Evolutionary conservation across 2,113 vertebrate species (phyloP).

Genomic region (human): DNA sequence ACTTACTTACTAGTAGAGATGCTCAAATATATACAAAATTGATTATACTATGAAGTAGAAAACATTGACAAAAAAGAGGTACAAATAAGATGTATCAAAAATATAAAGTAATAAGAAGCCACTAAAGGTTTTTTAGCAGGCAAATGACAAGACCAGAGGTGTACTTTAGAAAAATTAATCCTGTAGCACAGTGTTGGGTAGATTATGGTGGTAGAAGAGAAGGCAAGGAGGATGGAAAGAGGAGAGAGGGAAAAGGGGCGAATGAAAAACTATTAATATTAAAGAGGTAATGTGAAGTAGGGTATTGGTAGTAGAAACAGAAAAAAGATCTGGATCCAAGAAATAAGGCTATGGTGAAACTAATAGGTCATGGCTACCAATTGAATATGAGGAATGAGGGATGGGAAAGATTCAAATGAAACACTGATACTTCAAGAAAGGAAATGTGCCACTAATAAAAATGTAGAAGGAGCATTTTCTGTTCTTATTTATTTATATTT

Average conservation of each 20-base stretch:
- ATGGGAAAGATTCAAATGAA: background rate
- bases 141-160: background rate
- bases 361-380: background rate
- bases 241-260: background rate
- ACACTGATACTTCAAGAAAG: background rate
- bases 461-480: background rate
- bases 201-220: background rate
- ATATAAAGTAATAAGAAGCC: background rate
- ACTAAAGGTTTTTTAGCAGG: background rate
- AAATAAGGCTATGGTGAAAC: background rate
- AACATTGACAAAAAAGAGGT: background rate
- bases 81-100: constrained; percentile 37
- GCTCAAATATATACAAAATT: background rate
- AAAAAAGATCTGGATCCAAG: background rate
- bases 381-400: background rate
- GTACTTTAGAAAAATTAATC: background rate
- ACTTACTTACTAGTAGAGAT: background rate
- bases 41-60: background rate
- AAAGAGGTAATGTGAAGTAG: background rate
- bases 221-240: background rate
- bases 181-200: background rate
- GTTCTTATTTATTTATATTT: constrained; percentile 36
- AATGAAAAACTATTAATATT: background rate
- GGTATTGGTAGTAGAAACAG: background rate
- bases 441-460: background rate